phyloP scores from a whole-genome alignment of 2,113 vertebrate genomes.

The Grus americana region DNA sequence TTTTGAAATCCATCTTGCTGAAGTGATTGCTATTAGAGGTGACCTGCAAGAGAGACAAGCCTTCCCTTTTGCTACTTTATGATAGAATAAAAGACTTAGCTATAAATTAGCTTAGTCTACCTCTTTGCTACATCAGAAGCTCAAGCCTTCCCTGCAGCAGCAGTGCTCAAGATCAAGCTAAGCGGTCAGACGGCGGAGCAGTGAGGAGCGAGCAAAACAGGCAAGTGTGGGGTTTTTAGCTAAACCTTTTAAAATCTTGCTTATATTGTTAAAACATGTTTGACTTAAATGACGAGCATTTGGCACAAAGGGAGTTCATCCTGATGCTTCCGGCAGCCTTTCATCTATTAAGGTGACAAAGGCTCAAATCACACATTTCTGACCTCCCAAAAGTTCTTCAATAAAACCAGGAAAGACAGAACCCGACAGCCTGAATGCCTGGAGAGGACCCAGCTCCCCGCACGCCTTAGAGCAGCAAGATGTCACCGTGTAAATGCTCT shows the following conservation, averaged over 20 bases:
- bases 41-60: neutral
- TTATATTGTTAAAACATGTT: neutral
- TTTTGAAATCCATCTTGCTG: slow-evolving; percentile 54
- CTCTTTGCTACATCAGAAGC: neutral
- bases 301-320: neutral
- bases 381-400: neutral
- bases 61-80: slow-evolving; percentile 6
- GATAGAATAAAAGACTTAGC: slow-evolving; percentile 14
- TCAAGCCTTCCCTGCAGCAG: neutral
- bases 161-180: neutral
- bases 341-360: neutral
- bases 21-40: slow-evolving; percentile 28
- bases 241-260: neutral
- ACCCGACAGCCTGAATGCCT: neutral
- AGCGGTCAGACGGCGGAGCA: neutral
- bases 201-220: neutral
- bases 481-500: neutral
- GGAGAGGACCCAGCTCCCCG: neutral
- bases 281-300: neutral
- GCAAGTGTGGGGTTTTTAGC: neutral
- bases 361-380: neutral
- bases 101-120: neutral
- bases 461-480: neutral
- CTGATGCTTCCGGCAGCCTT: slow-evolving; percentile 4
- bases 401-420: slow-evolving; percentile 10